Evolutionary conservation across 2,888 invertebrate species (phyloP).

Genomic region (Stegana nigrithorax): DNA sequence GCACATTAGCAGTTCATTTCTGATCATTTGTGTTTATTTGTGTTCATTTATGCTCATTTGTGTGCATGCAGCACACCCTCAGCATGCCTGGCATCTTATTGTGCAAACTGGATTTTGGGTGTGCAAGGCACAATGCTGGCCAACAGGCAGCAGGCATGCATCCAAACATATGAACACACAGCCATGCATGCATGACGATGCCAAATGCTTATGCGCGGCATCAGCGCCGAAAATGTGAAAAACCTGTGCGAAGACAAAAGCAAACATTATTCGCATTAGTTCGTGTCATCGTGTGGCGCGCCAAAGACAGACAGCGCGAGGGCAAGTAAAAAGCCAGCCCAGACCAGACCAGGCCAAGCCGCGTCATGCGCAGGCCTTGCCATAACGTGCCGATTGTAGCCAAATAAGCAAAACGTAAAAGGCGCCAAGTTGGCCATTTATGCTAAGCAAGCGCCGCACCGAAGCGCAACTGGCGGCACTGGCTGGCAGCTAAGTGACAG

Average conservation of each 20-base stretch:
- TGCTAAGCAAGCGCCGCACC: too few species aligned
- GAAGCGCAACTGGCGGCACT: too few species aligned
- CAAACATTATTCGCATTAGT: neutral
- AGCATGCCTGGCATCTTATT: too few species aligned
- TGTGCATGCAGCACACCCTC: too few species aligned
- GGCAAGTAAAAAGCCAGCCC: neutral
- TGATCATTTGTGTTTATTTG: too few species aligned
- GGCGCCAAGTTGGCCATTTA: neutral
- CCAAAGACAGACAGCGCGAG: neutral
- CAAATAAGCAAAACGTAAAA: neutral
- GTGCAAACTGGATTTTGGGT: too few species aligned
- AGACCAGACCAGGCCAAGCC: too few species aligned
- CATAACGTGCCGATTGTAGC: neutral
- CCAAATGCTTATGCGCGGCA: too few species aligned
- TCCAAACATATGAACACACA: neutral
- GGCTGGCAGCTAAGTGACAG: too few species aligned
- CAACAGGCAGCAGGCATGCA: too few species aligned
- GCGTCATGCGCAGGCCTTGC: neutral
- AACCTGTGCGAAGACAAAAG: neutral
- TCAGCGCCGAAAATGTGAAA: neutral
- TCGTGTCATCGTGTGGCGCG: neutral
- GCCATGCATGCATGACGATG: neutral
- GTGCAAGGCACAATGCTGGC: too few species aligned
- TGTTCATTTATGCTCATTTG: too few species aligned
- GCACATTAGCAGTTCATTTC: slow-evolving; percentile 9